Conservation (phyloP, 1,140 invertebrate genomes). For the Drosophila insularis region DNA sequence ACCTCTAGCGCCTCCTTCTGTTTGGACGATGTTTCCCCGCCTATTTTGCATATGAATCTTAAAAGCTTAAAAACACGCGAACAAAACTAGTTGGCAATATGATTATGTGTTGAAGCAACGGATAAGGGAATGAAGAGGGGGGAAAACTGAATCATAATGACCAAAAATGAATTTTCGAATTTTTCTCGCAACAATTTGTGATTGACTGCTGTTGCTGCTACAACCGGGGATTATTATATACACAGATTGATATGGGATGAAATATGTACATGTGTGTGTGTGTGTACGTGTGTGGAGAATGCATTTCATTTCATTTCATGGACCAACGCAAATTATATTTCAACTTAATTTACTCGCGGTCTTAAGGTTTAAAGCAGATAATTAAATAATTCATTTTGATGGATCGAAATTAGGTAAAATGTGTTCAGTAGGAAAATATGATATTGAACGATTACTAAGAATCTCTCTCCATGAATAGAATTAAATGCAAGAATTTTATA, state of each 20-base stretch:
- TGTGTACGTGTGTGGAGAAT: not conserved
- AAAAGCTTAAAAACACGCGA: constrained; percentile 56
- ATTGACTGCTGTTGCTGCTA: constrained; percentile 42
- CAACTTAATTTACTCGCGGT: not conserved
- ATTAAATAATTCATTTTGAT: not conserved
- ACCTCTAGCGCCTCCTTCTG: constrained; percentile 1
- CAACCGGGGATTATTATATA: constrained; percentile 59
- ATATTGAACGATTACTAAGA: too few relatives aligned
- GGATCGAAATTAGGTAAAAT: not conserved
- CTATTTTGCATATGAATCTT: constrained; percentile 45
- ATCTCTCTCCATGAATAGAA: too few relatives aligned
- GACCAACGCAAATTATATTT: not conserved
- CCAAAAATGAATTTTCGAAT: constrained; percentile 40
- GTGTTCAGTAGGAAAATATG: too few relatives aligned
- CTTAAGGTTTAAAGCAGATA: not conserved
- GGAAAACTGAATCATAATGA: constrained; percentile 1
- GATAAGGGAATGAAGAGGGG: not conserved
- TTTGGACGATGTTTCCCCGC: not conserved
- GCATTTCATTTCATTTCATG: constrained; percentile 14
- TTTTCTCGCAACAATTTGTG: constrained; percentile 37
- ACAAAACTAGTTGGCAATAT: not conserved
- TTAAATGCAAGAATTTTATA: too few relatives aligned
- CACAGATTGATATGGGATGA: constrained; percentile 32
- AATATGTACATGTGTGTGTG: not conserved
- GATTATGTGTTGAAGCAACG: too few relatives aligned